Conservation (phyloP, 2,113 vertebrate species). For the Prunella fulvescens region DNA sequence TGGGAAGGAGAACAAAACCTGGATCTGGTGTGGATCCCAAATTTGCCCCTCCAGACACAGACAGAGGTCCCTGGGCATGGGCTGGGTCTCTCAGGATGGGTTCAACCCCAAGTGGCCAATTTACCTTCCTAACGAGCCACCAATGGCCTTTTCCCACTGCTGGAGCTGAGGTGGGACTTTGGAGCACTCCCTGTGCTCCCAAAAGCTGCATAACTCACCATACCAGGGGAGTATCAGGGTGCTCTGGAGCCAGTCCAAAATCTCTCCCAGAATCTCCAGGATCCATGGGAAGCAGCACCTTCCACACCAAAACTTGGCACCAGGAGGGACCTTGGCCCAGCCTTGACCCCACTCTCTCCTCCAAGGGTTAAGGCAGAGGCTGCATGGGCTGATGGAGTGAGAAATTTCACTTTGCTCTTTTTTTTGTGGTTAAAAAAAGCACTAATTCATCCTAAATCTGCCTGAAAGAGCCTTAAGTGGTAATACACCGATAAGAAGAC, state of each 20-base stretch:
- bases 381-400: background rate
- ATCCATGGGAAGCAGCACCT: background rate
- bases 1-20: background rate
- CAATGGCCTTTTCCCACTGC: fast-evolving
- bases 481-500: constrained; percentile 17
- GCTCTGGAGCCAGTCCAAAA: background rate
- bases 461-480: constrained; percentile 44
- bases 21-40: background rate
- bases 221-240: background rate
- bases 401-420: constrained; percentile 30
- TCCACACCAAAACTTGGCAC: background rate
- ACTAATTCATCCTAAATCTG: constrained; percentile 57
- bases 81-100: too few species aligned
- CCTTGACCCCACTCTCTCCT: background rate
- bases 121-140: fast-evolving
- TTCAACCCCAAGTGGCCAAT: background rate
- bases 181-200: background rate
- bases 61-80: too few species aligned
- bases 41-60: too few species aligned
- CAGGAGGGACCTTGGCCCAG: background rate
- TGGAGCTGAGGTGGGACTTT: background rate
- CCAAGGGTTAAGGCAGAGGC: background rate
- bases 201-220: background rate
- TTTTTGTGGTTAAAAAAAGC: constrained; percentile 52
- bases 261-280: background rate